Evolutionary conservation across 2,113 vertebrate genomes (phyloP), one percentile per base, ranked within the genome.

Genomic region (Hydrochoerus hydrochaeris): DNA sequence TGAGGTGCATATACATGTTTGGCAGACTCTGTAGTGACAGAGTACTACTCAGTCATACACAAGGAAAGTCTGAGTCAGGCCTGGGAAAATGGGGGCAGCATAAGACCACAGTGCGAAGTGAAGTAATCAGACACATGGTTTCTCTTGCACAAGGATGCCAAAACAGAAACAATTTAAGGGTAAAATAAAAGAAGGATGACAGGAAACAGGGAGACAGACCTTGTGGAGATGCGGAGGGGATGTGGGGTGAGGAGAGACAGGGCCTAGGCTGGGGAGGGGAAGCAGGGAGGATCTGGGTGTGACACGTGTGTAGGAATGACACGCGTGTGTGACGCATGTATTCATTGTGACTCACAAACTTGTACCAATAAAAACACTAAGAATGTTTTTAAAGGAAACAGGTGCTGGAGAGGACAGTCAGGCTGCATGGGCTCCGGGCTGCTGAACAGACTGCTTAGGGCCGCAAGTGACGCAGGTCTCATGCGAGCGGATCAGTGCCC

Each of bases 251-350:
- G 41, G 24, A 28, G 12, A 46, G 41, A 73, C 41, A 22, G 71
- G 71, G 22, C 26, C 0, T 2, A 14, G 41, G 26, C 5, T 11
- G 4, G 3, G 26, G 26, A 28, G 22, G 26, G 24, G 11, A 28
- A 44, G 41, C 44, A 28, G 28, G 28, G 44, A 14, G 26, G 11
- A 22, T 7, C 5, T 0, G 28, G 41, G 24, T 26, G 24, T 14
- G 73, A 46, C 1, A 5, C 5, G 1, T 46, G 2, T 28, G 13
- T 1, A 1, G n/a, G n/a, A n/a, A n/a, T n/a, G n/a, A n/a, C n/a
- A n/a, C n/a, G n/a, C n/a, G n/a, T n/a, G n/a, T n/a, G n/a, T n/a
- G n/a, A n/a, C n/a, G n/a, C n/a, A n/a, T 28, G 22, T 49, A 46
- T 77, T 77, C 46, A 46, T 46, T 30, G 13, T 46, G 26, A 30